These are phyloP conservation scores for Zaprionus ornatus DNA, from an alignment of 1,140 invertebrate genomes.

Conservation along the genomic window DNA sequence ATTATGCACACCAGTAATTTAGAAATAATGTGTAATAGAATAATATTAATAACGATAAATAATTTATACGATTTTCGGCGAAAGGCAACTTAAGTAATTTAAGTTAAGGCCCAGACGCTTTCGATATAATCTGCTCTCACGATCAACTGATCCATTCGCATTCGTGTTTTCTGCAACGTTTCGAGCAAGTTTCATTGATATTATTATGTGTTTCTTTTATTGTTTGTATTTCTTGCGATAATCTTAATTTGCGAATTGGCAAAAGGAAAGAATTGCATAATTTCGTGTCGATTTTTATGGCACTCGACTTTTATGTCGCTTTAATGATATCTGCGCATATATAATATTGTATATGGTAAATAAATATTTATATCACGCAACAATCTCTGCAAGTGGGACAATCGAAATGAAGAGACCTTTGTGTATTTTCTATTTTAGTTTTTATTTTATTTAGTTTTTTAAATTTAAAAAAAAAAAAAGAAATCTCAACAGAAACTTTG, in stretches of 20 bases:
- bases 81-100: neutral
- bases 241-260: conserved; percentile 2
- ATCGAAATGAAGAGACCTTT: conserved; percentile 35
- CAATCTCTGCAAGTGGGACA: conserved; percentile 14
- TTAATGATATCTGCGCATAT: conserved; percentile 1
- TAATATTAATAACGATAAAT: neutral
- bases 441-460: conserved; percentile 44
- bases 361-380: conserved; percentile 14
- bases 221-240: conserved; percentile 14
- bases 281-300: conserved; percentile 15
- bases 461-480: no score
- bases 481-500: conserved; percentile 79
- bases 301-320: conserved; percentile 24
- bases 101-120: neutral
- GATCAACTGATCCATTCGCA: conserved; percentile 11
- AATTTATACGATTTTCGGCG: neutral
- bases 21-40: neutral
- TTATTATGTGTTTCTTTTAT: conserved; percentile 15
- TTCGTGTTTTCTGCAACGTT: conserved; percentile 1
- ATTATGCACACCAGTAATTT: no score
- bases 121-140: neutral
- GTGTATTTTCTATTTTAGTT: conserved; percentile 53
- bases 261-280: conserved; percentile 29
- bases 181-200: conserved; percentile 29
- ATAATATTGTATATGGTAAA: neutral